Conservation (phyloP, 2,888 invertebrate genomes). For the Masnerella sp. region DNA sequence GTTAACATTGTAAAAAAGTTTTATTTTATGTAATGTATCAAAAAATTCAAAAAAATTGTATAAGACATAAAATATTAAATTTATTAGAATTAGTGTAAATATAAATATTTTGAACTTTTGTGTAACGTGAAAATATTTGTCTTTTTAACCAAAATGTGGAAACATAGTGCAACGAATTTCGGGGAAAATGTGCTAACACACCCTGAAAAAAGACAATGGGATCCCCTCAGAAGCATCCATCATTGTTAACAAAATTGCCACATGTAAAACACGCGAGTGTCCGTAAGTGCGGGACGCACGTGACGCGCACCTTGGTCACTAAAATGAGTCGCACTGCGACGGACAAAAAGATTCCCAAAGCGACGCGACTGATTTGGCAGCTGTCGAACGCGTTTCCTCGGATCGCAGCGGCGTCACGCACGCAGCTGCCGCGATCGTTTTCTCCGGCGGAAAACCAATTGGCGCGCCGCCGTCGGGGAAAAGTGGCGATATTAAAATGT, state of each 20-base stretch:
- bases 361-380: slow-evolving; percentile 70
- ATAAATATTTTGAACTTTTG: too few relatives aligned
- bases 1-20: too few relatives aligned
- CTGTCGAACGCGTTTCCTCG: slow-evolving; percentile 71
- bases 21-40: too few relatives aligned
- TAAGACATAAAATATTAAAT: too few relatives aligned
- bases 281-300: slow-evolving; percentile 44
- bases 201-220: slow-evolving; percentile 13
- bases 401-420: slow-evolving; percentile 25
- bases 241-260: slow-evolving; percentile 46
- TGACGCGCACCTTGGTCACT: slow-evolving; percentile 51
- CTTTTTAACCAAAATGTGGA: neutral
- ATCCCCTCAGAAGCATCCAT: slow-evolving; percentile 26
- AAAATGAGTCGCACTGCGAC: slow-evolving; percentile 50
- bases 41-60: too few relatives aligned
- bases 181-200: slow-evolving; percentile 16
- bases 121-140: neutral
- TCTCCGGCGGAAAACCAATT: slow-evolving; percentile 31
- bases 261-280: slow-evolving; percentile 48
- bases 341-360: slow-evolving; percentile 43
- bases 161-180: neutral
- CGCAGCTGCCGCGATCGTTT: slow-evolving; percentile 51
- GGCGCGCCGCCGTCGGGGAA: slow-evolving; percentile 22
- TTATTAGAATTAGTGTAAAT: too few relatives aligned
- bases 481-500: slow-evolving; percentile 42